Conservation (phyloP, 2,888 invertebrate species). For the Xylota segnis region DNA sequence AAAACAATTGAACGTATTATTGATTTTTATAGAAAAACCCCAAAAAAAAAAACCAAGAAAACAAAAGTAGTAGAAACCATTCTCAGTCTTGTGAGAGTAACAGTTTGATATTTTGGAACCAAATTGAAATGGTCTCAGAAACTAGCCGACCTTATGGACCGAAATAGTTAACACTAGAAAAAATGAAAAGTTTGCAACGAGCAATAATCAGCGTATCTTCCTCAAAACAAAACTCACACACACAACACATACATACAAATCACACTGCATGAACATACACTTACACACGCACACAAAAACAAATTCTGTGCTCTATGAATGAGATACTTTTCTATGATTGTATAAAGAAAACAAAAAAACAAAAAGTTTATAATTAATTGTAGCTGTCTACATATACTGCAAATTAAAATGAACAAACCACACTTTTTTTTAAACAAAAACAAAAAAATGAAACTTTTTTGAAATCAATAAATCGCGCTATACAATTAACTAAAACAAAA, state of each 20-base stretch:
- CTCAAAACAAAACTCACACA: conserved; percentile 36
- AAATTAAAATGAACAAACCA: conserved; percentile 52
- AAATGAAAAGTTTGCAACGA: conserved; percentile 60
- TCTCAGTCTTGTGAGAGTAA: conserved; percentile 34
- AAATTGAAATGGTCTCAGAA: conserved; percentile 41
- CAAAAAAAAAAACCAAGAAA: neutral
- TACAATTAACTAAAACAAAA: conserved; percentile 64
- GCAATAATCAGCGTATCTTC: conserved; percentile 73
- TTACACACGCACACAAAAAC: neutral
- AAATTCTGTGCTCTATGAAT: conserved; percentile 67
- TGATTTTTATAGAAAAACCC: conserved; percentile 50
- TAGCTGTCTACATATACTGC: conserved; percentile 66
- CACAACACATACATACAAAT: neutral
- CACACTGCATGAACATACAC: conserved; percentile 15
- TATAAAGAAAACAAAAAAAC: conserved; percentile 53
- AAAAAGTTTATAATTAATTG: conserved; percentile 49
- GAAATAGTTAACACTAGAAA: conserved; percentile 62
- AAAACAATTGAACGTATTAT: conserved; percentile 41
- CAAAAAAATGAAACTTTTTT: conserved; percentile 53
- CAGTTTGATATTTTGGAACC: conserved; percentile 41
- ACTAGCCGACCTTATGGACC: conserved; percentile 54
- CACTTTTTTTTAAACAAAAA: conserved; percentile 33
- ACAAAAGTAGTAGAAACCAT: conserved; percentile 22
- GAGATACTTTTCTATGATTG: conserved; percentile 74
- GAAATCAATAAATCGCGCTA: conserved; percentile 70